Base-by-base conservation (phyloP, 2,797 vertebrate species). In the Phataginus tetradactyla region DNA sequence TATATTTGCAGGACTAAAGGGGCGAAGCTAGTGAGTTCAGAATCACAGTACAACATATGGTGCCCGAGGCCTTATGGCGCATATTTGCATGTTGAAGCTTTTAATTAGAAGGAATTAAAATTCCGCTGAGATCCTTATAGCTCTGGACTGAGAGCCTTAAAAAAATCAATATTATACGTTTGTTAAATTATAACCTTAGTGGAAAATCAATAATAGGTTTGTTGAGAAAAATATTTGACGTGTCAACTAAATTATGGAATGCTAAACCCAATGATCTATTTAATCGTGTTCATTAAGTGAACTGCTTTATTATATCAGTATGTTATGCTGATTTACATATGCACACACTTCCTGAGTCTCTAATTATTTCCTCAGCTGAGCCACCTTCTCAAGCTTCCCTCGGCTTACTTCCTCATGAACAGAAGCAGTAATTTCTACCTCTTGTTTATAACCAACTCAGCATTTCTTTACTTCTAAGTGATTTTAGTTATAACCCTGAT, bases 91-190 rank as follows among this genome's bases (percentile, higher is more conserved):
- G 96, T 96, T 94, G 96, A 98, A 97, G 95, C 96, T 98, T 98
- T 98, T 98, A 98, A 98, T 98, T 98, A 98, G 57, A 96, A 96
- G 97, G 95, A 97, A 97, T 98, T 98, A 97, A 91, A 98, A 92
- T 98, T 98, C 98, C 89, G 66, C 68, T 86, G 97, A 97, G 98
- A 98, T 97, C 92, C 95, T 96, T 71, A 53, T 27, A 91, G 89
- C 57, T 91, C 59, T 72, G 53, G 91, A 90, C 57, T 86, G 42
- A 87, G 86, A 94, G n/a, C 49, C 96, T 95, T 57, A 39, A 88
- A 88, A 91, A 95, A 96, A 94, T 98, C 94, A 97, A 97, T 98
- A 96, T 94, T 91, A 29, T 72, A 57, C 95, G 69, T 18, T 97
- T 96, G 96, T 96, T 96, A 98, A 97, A 97, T 95, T 94, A 91